Evolutionary conservation across 2,113 vertebrate species (phyloP).

Genomic region (Bucco capensis): DNA sequence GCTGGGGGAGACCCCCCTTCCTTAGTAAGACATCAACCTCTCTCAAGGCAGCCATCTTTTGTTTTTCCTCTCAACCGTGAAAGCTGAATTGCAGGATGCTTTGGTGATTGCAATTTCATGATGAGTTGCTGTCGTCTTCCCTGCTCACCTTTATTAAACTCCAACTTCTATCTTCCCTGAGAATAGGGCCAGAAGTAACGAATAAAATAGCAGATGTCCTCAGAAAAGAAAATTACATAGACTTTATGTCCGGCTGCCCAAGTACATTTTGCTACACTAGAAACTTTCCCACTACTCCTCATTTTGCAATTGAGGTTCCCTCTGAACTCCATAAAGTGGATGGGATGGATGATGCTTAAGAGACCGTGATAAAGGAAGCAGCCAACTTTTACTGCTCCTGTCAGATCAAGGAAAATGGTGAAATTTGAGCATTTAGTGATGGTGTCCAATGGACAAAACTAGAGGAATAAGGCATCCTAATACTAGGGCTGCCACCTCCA

Average conservation of each 20-base stretch:
- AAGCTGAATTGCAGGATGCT: slow-evolving; percentile 62
- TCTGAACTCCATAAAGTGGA: slow-evolving; percentile 57
- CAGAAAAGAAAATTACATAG: slow-evolving; percentile 56
- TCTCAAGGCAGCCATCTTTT: not conserved
- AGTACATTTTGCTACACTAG: slow-evolving; percentile 66
- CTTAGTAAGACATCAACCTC: not conserved
- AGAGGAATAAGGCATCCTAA: slow-evolving; percentile 95
- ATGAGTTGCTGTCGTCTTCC: slow-evolving; percentile 50
- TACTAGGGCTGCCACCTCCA: slow-evolving; percentile 91
- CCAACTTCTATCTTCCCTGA: slow-evolving; percentile 77
- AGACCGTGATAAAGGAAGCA: slow-evolving; percentile 57
- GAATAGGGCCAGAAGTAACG: slow-evolving; percentile 76
- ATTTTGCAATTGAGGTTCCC: slow-evolving; percentile 56
- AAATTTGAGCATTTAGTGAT: slow-evolving; percentile 79
- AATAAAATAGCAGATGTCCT: slow-evolving; percentile 66
- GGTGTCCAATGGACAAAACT: slow-evolving; percentile 92
- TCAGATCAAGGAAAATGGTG: not conserved
- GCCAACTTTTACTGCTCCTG: slow-evolving; percentile 42
- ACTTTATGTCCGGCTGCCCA: slow-evolving; percentile 47
- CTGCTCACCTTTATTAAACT: slow-evolving; percentile 53
- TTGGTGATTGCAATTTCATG: slow-evolving; percentile 63
- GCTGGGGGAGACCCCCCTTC: slow-evolving; percentile 6
- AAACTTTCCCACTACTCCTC: slow-evolving; percentile 43
- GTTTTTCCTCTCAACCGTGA: slow-evolving; percentile 14
- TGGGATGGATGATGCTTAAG: slow-evolving; percentile 59